Conservation (phyloP, 2,113 vertebrate species). For the Poicephalus gulielmi region DNA sequence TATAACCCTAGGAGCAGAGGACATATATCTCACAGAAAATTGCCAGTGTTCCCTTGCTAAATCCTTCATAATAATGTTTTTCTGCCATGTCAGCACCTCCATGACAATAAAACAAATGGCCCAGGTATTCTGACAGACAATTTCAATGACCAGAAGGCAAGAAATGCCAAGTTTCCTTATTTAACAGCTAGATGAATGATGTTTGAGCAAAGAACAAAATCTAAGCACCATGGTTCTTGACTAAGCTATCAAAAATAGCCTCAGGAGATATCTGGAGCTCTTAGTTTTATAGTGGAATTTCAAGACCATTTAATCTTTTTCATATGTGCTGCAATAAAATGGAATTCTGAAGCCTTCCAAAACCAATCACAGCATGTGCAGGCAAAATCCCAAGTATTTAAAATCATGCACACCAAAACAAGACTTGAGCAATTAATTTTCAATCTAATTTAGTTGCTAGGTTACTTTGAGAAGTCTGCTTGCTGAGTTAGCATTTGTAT, state of each 20-base stretch:
- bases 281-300: background rate
- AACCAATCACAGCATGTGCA: accelerated
- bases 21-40: background rate
- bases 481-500: background rate
- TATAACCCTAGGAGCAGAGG: background rate
- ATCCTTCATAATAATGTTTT: background rate
- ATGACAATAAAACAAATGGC: background rate
- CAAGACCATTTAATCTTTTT: constrained; percentile 3
- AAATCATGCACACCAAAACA: background rate
- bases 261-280: background rate
- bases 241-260: constrained; percentile 22
- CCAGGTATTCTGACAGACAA: background rate
- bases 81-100: background rate
- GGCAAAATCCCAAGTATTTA: background rate
- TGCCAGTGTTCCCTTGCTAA: background rate
- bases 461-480: background rate
- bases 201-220: constrained; percentile 25
- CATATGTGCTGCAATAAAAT: background rate
- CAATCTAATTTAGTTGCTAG: background rate
- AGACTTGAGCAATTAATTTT: background rate
- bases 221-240: background rate
- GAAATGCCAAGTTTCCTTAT: background rate
- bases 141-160: background rate
- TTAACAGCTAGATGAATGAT: constrained; percentile 17
- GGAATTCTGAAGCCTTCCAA: background rate